Evolutionary conservation across 2,113 vertebrate species (phyloP).

Genomic region (Cyphomyrus discorhynchus): DNA sequence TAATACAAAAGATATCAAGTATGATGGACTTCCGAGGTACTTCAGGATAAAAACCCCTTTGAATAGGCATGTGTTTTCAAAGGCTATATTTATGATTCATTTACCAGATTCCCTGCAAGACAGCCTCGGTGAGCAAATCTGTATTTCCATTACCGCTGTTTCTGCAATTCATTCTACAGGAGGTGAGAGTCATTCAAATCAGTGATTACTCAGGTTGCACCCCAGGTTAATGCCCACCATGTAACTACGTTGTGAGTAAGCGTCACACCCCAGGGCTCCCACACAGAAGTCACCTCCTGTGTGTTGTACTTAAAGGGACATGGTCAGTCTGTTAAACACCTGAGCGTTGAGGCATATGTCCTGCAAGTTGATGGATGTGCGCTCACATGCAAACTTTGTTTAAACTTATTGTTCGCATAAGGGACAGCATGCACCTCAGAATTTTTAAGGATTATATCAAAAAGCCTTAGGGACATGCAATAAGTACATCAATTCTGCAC

Average conservation of each 20-base stretch:
- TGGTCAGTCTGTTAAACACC: neutral
- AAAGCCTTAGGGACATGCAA: neutral
- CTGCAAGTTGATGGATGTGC: neutral
- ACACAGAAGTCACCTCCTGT: neutral
- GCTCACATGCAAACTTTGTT: neutral
- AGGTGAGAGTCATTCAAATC: slow-evolving; percentile 23
- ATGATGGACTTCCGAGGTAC: neutral
- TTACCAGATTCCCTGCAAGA: slow-evolving; percentile 5
- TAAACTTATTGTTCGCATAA: neutral
- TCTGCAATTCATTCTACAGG: neutral
- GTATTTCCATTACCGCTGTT: neutral
- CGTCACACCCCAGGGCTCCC: neutral
- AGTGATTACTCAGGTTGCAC: slow-evolving; percentile 41
- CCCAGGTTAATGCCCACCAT: slow-evolving; percentile 33
- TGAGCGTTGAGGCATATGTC: neutral
- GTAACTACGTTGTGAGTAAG: slow-evolving; percentile 13
- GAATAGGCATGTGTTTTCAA: neutral
- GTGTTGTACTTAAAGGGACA: neutral
- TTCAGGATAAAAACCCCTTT: neutral
- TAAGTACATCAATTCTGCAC: neutral
- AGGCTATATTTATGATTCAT: slow-evolving; percentile 4
- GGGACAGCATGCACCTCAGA: neutral
- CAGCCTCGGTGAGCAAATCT: neutral
- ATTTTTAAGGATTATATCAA: neutral
- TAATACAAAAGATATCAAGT: neutral